Conservation (phyloP, 1,140 invertebrate genomes). For the Nymphalis io region DNA sequence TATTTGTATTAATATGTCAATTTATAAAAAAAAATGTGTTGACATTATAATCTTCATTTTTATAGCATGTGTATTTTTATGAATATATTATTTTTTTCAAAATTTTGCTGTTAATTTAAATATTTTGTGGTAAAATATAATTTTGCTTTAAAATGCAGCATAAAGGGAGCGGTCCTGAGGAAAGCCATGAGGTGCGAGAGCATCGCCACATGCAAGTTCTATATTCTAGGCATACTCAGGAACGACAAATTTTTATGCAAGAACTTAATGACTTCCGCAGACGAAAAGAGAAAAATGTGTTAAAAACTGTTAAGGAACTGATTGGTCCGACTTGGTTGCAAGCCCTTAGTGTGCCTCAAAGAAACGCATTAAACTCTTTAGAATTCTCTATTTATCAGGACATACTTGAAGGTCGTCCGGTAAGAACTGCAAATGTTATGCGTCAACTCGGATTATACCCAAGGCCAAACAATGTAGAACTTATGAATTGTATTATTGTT, state of each 20-base stretch:
- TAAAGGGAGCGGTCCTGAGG: conserved; percentile 43
- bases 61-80: background rate
- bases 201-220: conserved; percentile 52
- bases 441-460: conserved; percentile 57
- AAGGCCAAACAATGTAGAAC: conserved; percentile 51
- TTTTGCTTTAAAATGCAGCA: conserved; percentile 37
- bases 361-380: conserved; percentile 57
- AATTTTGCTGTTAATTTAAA: conserved; percentile 39
- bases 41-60: too few species aligned
- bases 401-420: conserved; percentile 62
- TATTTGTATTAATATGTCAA: background rate
- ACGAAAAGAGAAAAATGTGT: conserved; percentile 43
- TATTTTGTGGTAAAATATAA: background rate
- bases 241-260: conserved; percentile 64
- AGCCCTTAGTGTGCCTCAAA: conserved; percentile 62
- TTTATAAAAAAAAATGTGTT: too few species aligned
- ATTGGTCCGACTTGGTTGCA: conserved; percentile 73
- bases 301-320: conserved; percentile 44
- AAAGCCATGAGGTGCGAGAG: conserved; percentile 45
- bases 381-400: conserved; percentile 66
- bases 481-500: conserved; percentile 59
- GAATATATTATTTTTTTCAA: conserved; percentile 47
- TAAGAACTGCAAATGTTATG: conserved; percentile 51
- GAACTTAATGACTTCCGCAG: conserved; percentile 61
- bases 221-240: conserved; percentile 55